Conservation (phyloP, 2,113 vertebrate genomes). For the Misgurnus mizolepis region DNA sequence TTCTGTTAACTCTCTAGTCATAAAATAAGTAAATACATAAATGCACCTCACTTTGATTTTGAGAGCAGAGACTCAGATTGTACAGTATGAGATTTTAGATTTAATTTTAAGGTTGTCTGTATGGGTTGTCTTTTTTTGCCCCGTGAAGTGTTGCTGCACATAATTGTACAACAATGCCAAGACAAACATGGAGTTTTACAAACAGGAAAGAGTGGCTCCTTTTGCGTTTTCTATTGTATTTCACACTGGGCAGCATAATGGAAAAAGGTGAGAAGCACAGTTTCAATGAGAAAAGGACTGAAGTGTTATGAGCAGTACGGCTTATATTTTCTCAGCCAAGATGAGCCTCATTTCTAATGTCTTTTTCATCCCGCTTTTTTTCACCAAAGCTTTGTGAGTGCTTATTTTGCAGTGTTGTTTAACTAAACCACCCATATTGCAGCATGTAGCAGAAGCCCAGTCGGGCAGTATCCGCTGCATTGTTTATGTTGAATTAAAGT, state of each 20-base stretch:
- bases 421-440: background rate
- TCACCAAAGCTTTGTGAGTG: slow-evolving; percentile 1
- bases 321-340: slow-evolving; percentile 4
- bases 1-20: too few relatives aligned
- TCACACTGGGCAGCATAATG: slow-evolving; percentile 20
- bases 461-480: too few relatives aligned
- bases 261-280: slow-evolving; percentile 28
- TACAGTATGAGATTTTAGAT: slow-evolving; percentile 20
- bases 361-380: background rate
- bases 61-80: background rate
- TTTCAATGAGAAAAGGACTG: background rate
- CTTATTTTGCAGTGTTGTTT: background rate
- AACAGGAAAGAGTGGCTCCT: slow-evolving; percentile 13
- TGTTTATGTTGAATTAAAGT: too few relatives aligned
- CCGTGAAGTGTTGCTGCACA: slow-evolving; percentile 18
- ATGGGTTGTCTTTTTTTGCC: slow-evolving; percentile 18
- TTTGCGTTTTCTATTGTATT: slow-evolving; percentile 26
- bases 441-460: too few relatives aligned
- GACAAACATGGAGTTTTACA: slow-evolving; percentile 35
- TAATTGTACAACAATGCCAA: slow-evolving; percentile 41
- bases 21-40: background rate
- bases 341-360: background rate
- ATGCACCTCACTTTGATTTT: background rate
- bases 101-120: slow-evolving; percentile 9
- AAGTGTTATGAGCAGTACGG: slow-evolving; percentile 3